Percentiles rank a stretch among this genome's conserved stretches.
These are phyloP conservation scores for Theretra japonica DNA, from an alignment of 2,888 invertebrate species.

Conservation along the genomic window DNA sequence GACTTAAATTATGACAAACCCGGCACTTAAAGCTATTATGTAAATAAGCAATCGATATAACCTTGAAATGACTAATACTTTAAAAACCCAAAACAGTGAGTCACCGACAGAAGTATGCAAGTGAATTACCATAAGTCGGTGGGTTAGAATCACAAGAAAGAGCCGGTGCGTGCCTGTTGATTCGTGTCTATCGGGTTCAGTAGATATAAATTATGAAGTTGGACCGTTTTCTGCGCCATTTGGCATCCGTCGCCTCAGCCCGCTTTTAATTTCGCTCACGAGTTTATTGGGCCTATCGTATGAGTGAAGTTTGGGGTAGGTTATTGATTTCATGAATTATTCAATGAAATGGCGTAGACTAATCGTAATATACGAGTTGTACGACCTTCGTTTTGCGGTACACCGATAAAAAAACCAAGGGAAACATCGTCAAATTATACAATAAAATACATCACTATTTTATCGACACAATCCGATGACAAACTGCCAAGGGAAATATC, in stretches of 20 bases:
- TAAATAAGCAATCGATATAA: background rate
- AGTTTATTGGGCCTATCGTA: constrained; percentile 9
- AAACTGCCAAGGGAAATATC: background rate
- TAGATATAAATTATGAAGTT: constrained; percentile 40
- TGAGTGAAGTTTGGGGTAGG: constrained; percentile 2
- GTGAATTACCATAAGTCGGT: constrained; percentile 2
- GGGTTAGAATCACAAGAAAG: background rate
- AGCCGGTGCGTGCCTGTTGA: constrained; percentile 9
- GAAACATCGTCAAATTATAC: background rate
- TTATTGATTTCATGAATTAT: background rate
- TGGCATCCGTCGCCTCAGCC: constrained; percentile 34
- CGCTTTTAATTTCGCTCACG: constrained; percentile 22
- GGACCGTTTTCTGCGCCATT: constrained; percentile 47
- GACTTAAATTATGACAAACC: background rate
- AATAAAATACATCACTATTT: background rate
- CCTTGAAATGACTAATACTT: constrained; percentile 9
- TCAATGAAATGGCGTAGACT: background rate
- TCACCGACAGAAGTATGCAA: constrained; percentile 6
- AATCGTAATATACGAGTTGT: too few relatives aligned
- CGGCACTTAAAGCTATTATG: background rate
- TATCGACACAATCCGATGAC: constrained; percentile 1
- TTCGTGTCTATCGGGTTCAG: constrained; percentile 24
- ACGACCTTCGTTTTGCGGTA: too few relatives aligned
- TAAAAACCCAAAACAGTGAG: constrained; percentile 18
- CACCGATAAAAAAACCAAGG: background rate